phyloP scores from a whole-genome alignment of 1,140 invertebrate genomes.

The Orchesella cincta region DNA sequence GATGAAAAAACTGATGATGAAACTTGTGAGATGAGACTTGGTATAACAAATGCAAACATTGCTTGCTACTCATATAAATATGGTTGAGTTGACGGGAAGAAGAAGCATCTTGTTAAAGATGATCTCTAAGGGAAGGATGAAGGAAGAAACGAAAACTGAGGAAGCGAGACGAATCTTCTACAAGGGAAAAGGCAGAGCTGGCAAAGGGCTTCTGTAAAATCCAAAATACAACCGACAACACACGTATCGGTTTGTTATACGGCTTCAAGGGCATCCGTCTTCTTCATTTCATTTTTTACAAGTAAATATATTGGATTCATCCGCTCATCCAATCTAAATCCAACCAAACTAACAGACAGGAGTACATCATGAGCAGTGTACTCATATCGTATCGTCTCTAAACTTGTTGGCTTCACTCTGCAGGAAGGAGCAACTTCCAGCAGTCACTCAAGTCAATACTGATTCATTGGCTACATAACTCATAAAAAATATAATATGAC shows the following conservation, averaged over 20 bases:
- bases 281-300: neutral
- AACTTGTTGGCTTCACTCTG: conserved; percentile 25
- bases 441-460: conserved; percentile 22
- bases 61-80: conserved; percentile 10
- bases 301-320: no score
- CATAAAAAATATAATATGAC: conserved; percentile 16
- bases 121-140: neutral
- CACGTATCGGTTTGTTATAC: neutral
- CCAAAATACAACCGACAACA: neutral
- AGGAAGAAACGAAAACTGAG: neutral
- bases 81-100: neutral
- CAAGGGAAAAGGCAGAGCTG: neutral
- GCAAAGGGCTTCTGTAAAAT: neutral
- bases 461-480: conserved; percentile 26
- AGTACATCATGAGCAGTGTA: neutral
- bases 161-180: conserved; percentile 17
- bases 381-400: neutral
- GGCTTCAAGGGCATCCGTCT: conserved; percentile 27
- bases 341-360: neutral
- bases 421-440: no score
- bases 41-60: neutral
- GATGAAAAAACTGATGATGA: conserved; percentile 20
- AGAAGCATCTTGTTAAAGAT: neutral
- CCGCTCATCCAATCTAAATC: neutral
- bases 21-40: neutral